Base-by-base conservation (phyloP, 64 coral and sea anemone genomes). In the Dendrophyllia cribrosa region DNA sequence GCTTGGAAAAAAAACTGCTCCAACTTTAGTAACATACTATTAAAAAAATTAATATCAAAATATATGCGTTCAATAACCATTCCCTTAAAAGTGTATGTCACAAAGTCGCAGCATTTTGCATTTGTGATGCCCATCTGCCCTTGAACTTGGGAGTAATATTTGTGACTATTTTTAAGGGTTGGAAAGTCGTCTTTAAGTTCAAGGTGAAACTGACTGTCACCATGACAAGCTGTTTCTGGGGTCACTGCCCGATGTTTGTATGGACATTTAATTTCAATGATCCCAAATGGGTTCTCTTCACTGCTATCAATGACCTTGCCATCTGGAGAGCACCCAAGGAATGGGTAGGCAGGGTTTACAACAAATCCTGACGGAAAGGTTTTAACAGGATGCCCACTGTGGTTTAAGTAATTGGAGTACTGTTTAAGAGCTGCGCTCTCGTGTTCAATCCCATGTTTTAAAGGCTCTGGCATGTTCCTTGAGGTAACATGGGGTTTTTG, bases 231-330 rank as follows among this genome's bases (percentile, higher is more conserved):
- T 82, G 89, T 91, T n/a, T 58, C 3, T 9, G 88, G 77, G 26
- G 50, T 91, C 50, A 91, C 77, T 73, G 71, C 46, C 64, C 87
- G 45, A 21, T 87, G 51, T 76, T 77, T 77, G 58, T 66, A 89
- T 13, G 72, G 72, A 17, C 76, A 83, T 80, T 90, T 91, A 50
- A 91, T 82, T 91, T 91, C 77, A 81, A 83, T 7, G 8, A 83
- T 91, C 53, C 77, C 78, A 73, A 25, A 83, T 53, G 66, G 77
- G 89, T 69, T 20, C 34, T 82, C 47, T 24, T 46, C 59, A 48
- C 76, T 58, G 26, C 55, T 17, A 80, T 82, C 64, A 80, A 81
- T 90, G 9, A 72, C 66, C 20, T 83, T 82, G 26, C 2, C 48
- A 83, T 83, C 71, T 19, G 87, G 71, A 13, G 55, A 72, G 23